phyloP scores from a whole-genome alignment of 2,888 invertebrate genomes.

The Caenorhabditis sp. region DNA sequence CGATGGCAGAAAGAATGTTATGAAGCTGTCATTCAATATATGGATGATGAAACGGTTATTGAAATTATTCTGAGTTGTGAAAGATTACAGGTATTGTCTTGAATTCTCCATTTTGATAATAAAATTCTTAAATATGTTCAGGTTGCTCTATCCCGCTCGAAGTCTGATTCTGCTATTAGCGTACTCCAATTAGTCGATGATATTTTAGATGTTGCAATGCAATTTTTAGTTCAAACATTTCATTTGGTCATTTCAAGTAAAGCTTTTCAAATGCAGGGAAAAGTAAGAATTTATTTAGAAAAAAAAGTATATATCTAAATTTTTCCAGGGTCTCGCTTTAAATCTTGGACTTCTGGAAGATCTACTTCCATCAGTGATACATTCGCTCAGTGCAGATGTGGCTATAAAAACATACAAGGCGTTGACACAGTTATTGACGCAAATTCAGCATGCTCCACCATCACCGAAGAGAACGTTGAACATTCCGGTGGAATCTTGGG shows the following conservation, averaged over 20 bases:
- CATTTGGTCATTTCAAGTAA: conserved; percentile 80
- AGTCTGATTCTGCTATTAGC: conserved; percentile 81
- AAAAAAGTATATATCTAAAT: conserved; percentile 2
- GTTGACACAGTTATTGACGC: conserved; percentile 13
- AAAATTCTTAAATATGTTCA: conserved; percentile 9
- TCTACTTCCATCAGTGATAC: conserved; percentile 82
- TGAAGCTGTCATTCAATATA: conserved; percentile 54
- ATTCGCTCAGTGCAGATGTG: conserved; percentile 82
- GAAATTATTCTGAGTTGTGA: conserved; percentile 86
- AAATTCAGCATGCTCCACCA: conserved; percentile 27
- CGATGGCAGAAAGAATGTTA: conserved; percentile 74
- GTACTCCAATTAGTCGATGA: conserved; percentile 82
- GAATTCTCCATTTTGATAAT: not conserved
- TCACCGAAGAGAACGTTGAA: conserved; percentile 37
- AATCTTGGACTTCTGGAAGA: conserved; percentile 82
- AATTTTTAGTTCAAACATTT: conserved; percentile 83
- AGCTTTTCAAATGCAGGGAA: conserved; percentile 78
- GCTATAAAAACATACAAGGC: conserved; percentile 81
- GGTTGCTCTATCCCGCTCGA: conserved; percentile 57
- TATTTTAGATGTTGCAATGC: conserved; percentile 82
- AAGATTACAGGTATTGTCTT: conserved; percentile 77
- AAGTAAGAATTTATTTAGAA: conserved; percentile 66
- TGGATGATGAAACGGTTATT: conserved; percentile 81
- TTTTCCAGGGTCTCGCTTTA: conserved; percentile 77
- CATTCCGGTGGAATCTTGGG: conserved; percentile 57